These are phyloP conservation scores for Steinernema hermaphroditum DNA, from an alignment of 2,888 invertebrate genomes.

Conservation along the genomic window DNA sequence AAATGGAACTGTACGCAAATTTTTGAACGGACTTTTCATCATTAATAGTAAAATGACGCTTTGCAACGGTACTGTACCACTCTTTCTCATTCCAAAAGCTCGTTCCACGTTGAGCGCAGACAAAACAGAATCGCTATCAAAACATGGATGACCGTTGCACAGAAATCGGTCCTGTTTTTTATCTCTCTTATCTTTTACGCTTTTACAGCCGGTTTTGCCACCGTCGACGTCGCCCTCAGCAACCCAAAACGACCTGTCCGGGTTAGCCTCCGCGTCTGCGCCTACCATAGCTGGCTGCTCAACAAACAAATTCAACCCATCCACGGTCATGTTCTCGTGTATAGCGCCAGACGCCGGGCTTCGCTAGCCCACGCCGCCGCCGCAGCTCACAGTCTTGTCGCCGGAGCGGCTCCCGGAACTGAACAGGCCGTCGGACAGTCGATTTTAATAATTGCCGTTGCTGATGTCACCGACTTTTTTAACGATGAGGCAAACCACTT, in stretches of 20 bases:
- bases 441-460: slow-evolving; percentile 47
- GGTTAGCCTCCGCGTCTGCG: slow-evolving; percentile 42
- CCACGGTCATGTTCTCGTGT: slow-evolving; percentile 45
- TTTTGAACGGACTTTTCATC: too few species aligned
- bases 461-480: slow-evolving; percentile 45
- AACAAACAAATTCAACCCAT: slow-evolving; percentile 42
- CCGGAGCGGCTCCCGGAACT: slow-evolving; percentile 32
- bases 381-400: slow-evolving; percentile 42
- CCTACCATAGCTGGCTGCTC: slow-evolving; percentile 44
- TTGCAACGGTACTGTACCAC: too few species aligned
- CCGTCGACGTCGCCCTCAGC: slow-evolving; percentile 17
- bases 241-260: slow-evolving; percentile 19
- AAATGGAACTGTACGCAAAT: too few species aligned
- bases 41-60: too few species aligned
- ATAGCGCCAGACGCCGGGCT: slow-evolving; percentile 40
- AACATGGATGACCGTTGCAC: too few species aligned
- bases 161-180: too few species aligned
- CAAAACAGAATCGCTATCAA: too few species aligned
- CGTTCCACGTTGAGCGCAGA: too few species aligned
- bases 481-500: slow-evolving; percentile 35
- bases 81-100: too few species aligned
- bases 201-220: slow-evolving; percentile 38
- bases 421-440: slow-evolving; percentile 42
- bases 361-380: slow-evolving; percentile 46
- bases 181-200: too few species aligned